These are phyloP conservation scores for Itoplectis maculator DNA, from an alignment of 2,888 invertebrate genomes.

Conservation along the genomic window DNA sequence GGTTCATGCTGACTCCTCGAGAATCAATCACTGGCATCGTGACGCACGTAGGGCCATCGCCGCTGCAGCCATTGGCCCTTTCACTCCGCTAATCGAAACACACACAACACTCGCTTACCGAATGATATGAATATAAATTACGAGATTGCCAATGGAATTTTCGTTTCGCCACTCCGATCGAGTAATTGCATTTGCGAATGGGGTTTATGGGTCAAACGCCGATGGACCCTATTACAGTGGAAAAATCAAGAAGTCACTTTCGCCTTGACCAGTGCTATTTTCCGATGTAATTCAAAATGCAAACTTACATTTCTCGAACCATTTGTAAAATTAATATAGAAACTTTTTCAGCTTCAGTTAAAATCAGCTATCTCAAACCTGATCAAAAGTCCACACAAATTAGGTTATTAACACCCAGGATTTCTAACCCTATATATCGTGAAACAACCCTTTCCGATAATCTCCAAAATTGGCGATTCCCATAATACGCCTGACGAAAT, in stretches of 20 bases:
- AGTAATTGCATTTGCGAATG: constrained; percentile 26
- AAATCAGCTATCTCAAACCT: too few relatives aligned
- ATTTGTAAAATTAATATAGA: background rate
- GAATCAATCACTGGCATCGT: constrained; percentile 31
- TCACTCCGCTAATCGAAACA: constrained; percentile 27
- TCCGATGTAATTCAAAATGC: background rate
- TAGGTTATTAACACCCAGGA: too few relatives aligned
- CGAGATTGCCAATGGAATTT: constrained; percentile 14
- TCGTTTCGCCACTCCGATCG: background rate
- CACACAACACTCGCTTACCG: constrained; percentile 8
- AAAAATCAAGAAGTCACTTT: background rate
- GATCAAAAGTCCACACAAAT: too few relatives aligned
- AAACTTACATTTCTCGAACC: background rate
- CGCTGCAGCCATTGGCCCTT: constrained; percentile 11
- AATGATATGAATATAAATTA: constrained; percentile 27
- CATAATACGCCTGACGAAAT: background rate
- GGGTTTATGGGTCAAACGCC: constrained; percentile 13
- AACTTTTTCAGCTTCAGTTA: too few relatives aligned
- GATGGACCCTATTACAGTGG: background rate
- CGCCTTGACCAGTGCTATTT: background rate
- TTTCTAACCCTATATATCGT: too few relatives aligned
- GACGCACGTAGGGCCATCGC: constrained; percentile 12
- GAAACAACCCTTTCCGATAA: too few relatives aligned
- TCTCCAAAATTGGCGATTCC: too few relatives aligned
- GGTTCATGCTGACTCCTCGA: constrained; percentile 19